Conservation (phyloP, 1,140 invertebrate species). For the Campodea augens region DNA sequence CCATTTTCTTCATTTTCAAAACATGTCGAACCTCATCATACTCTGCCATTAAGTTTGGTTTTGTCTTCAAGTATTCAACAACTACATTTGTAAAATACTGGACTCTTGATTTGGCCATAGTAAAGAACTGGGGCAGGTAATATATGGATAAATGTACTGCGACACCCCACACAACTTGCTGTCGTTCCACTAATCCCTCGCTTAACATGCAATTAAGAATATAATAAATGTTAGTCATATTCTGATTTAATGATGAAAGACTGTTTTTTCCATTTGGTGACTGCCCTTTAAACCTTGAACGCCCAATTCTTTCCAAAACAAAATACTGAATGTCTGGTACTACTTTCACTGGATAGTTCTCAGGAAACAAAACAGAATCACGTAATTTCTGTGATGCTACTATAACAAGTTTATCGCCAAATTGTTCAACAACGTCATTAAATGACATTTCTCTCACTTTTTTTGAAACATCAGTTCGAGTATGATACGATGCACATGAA, state of each 20-base stretch:
- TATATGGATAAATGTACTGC: background rate
- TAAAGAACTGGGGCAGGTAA: background rate
- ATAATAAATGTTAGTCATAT: constrained; percentile 7
- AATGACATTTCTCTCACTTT: constrained; percentile 23
- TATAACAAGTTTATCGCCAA: constrained; percentile 40
- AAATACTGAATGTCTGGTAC: constrained; percentile 45
- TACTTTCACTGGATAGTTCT: too few species aligned
- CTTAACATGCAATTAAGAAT: constrained; percentile 8
- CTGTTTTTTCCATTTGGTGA: constrained; percentile 44
- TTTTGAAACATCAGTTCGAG: constrained; percentile 25
- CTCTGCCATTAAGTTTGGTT: constrained; percentile 30
- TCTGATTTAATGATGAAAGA: constrained; percentile 14
- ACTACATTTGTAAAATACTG: constrained; percentile 32
- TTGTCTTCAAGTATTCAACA: constrained; percentile 31
- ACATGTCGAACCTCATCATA: constrained; percentile 30
- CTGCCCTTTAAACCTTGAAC: constrained; percentile 44
- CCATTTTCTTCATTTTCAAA: constrained; percentile 24
- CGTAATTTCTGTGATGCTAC: constrained; percentile 46
- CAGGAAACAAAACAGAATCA: too few species aligned
- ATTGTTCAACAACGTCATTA: constrained; percentile 26
- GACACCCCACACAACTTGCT: background rate
- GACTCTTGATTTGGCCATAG: constrained; percentile 35
- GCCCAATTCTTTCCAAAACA: constrained; percentile 55
- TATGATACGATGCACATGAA: constrained; percentile 43
- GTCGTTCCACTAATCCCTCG: background rate